Evolutionary conservation across 2,113 vertebrate genomes (phyloP).

Genomic region (Heptranchias perlo): DNA sequence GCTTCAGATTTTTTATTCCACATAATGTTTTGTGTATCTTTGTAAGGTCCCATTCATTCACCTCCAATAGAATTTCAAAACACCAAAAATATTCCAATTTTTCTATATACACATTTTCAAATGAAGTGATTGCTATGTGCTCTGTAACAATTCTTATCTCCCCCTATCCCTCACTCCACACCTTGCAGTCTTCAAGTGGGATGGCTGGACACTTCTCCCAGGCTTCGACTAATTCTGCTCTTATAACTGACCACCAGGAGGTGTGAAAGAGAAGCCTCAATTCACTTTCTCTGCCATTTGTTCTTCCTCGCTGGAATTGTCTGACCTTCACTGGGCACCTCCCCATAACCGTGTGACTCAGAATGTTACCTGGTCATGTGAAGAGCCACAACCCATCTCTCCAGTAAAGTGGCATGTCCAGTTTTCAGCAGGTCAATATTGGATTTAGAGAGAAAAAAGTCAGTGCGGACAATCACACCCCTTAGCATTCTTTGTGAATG

Average conservation of each 20-base stretch:
- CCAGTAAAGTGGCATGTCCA: not conserved
- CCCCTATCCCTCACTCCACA: not conserved
- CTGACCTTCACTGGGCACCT: not conserved
- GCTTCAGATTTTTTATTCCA: not conserved
- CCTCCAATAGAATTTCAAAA: not conserved
- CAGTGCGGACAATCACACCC: not conserved
- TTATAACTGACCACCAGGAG: not conserved
- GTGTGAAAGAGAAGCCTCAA: not conserved
- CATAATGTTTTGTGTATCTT: not conserved
- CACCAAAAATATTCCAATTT: not conserved
- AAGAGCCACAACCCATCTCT: not conserved
- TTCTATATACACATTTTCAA: not conserved
- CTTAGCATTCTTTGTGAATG: not conserved
- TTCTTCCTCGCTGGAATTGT: not conserved
- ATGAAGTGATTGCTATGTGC: not conserved
- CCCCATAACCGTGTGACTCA: not conserved
- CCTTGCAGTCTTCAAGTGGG: not conserved
- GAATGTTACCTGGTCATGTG: not conserved
- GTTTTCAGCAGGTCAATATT: not conserved
- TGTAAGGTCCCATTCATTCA: not conserved
- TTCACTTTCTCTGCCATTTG: not conserved
- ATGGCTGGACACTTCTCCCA: not conserved
- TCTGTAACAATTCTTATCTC: not conserved
- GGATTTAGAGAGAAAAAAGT: not conserved
- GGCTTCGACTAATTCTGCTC: not conserved